A percentile compares a stretch with the other conserved stretches of the same genome.
Conservation (phyloP, 1,140 invertebrate species). For the Hypothenemus hampei region DNA sequence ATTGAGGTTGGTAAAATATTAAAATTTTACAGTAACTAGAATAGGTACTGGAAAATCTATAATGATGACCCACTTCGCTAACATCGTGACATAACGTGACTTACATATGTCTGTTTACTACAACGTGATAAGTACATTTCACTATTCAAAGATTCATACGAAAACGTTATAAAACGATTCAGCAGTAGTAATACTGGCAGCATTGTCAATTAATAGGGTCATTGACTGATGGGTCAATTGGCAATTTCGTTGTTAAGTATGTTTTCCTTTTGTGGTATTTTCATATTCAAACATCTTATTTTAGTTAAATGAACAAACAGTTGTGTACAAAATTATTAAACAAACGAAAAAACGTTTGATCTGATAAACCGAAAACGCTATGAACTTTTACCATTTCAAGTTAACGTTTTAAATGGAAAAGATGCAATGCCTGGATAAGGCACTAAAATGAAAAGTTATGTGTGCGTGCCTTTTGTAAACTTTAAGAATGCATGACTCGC, state of each 20-base stretch:
- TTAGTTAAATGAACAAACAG: no score
- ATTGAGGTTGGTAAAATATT: no score
- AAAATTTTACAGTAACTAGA: no score
- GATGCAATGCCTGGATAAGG: neutral
- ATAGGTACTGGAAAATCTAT: constrained; percentile 5
- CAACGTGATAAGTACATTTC: constrained; percentile 1
- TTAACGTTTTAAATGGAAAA: neutral
- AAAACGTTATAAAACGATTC: constrained; percentile 5
- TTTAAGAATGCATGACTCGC: neutral
- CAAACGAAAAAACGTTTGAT: no score
- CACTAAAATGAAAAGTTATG: neutral
- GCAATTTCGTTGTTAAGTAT: neutral
- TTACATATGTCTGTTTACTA: no score
- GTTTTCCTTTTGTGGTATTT: neutral
- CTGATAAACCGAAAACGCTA: no score
- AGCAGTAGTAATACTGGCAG: neutral
- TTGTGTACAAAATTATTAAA: no score
- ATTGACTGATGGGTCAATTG: constrained; percentile 3
- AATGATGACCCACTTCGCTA: constrained; percentile 8
- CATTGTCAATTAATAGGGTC: no score
- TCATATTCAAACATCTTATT: no score
- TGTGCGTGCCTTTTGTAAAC: neutral
- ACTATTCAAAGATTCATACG: constrained; percentile 7
- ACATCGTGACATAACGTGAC: neutral
- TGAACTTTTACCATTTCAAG: neutral